phyloP scores from a whole-genome alignment of 53 echinoderm and acorn worm species.

The Astropecten irregularis region DNA sequence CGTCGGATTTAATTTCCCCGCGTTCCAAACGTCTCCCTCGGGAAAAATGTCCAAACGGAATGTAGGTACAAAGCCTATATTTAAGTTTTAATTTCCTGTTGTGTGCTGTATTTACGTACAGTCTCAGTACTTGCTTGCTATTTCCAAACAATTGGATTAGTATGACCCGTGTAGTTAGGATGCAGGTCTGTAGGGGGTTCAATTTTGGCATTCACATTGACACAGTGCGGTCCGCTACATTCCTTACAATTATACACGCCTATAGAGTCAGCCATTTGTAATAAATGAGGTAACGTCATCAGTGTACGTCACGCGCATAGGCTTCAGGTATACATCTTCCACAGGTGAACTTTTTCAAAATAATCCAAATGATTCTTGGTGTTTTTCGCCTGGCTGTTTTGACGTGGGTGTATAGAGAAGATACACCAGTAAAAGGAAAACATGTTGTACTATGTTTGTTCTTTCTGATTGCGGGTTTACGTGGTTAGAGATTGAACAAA shows the following conservation, averaged over 20 bases:
- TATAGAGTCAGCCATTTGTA: neutral
- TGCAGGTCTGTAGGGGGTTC: no score
- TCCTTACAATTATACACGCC: neutral
- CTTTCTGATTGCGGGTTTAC: neutral
- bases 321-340: neutral
- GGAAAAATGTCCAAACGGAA: no score
- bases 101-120: no score
- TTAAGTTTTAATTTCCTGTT: no score
- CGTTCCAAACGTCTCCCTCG: no score
- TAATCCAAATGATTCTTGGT: neutral
- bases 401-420: neutral
- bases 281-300: neutral
- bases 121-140: no score
- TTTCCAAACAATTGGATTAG: no score
- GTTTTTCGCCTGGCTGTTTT: neutral
- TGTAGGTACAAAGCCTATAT: no score
- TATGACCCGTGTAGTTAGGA: no score
- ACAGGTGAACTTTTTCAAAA: neutral
- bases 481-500: neutral
- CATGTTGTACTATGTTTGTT: neutral
- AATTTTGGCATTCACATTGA: no score
- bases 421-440: neutral
- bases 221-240: neutral
- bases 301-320: neutral
- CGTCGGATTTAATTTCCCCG: no score